phyloP scores from a whole-genome alignment of 2,113 vertebrate species.

The Scolopax mira region DNA sequence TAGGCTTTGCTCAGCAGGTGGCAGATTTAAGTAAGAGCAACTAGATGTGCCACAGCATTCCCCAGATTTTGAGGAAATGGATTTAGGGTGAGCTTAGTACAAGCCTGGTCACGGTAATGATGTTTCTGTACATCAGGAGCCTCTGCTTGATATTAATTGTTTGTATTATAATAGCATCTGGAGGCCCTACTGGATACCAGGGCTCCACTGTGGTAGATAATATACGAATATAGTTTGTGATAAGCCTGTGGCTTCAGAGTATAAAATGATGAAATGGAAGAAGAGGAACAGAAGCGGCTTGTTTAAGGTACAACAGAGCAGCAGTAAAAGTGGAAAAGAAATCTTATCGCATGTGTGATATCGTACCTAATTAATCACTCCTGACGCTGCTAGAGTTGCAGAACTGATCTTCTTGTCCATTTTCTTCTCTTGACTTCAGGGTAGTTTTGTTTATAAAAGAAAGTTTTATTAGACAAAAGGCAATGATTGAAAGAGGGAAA shows the following conservation, averaged over 20 bases:
- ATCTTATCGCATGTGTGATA: background rate
- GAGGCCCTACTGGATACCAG: background rate
- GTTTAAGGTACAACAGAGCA: background rate
- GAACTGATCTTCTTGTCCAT: background rate
- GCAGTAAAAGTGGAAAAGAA: background rate
- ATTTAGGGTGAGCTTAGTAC: background rate
- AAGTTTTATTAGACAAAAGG: background rate
- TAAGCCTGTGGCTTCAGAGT: background rate
- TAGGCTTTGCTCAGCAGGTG: background rate
- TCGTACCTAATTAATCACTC: background rate
- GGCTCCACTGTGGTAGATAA: background rate
- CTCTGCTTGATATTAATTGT: conserved; percentile 6
- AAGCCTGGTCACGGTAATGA: background rate
- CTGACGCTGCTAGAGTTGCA: background rate
- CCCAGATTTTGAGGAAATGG: background rate
- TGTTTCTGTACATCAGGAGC: background rate
- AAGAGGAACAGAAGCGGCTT: background rate
- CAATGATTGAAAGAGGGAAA: background rate
- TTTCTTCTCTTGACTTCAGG: background rate
- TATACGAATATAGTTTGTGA: background rate
- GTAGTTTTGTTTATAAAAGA: background rate
- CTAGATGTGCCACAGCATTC: background rate
- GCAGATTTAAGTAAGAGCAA: background rate
- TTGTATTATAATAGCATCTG: background rate
- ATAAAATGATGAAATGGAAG: background rate